Conservation (phyloP, 2,888 invertebrate genomes). For the Orgyia antiqua region DNA sequence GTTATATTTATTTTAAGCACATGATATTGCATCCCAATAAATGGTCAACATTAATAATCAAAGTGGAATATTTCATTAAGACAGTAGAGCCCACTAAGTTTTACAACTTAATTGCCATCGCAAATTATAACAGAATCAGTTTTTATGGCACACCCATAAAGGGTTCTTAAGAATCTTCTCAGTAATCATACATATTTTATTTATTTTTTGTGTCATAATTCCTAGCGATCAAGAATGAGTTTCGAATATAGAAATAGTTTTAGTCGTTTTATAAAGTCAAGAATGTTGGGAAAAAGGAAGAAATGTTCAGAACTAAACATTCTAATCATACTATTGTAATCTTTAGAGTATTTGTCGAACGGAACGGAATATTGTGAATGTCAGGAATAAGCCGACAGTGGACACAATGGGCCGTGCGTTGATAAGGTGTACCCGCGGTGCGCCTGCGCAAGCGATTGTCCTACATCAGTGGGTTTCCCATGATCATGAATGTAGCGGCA, state of each 20-base stretch:
- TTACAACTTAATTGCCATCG: constrained; percentile 73
- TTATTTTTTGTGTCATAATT: constrained; percentile 58
- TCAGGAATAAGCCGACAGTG: constrained; percentile 38
- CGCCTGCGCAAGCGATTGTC: constrained; percentile 40
- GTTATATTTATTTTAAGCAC: constrained; percentile 47
- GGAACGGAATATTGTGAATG: constrained; percentile 57
- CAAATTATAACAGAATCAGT: constrained; percentile 69
- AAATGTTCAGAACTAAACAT: constrained; percentile 38
- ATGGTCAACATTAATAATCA: constrained; percentile 60
- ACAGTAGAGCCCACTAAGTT: constrained; percentile 61
- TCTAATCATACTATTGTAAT: constrained; percentile 54
- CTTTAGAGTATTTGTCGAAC: constrained; percentile 52
- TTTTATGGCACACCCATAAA: constrained; percentile 58
- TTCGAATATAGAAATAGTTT: constrained; percentile 37
- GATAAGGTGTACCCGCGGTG: constrained; percentile 44
- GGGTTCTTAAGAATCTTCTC: constrained; percentile 42
- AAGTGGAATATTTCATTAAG: constrained; percentile 68
- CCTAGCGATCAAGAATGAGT: constrained; percentile 47
- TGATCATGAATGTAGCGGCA: constrained; percentile 46
- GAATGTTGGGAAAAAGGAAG: neutral
- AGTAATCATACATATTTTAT: constrained; percentile 35
- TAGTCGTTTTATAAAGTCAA: constrained; percentile 25
- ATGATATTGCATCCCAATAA: constrained; percentile 53
- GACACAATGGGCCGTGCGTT: constrained; percentile 46
- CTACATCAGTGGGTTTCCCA: constrained; percentile 60